phyloP scores from a whole-genome alignment of 1,140 invertebrate genomes.

The Dendroctonus valens region DNA sequence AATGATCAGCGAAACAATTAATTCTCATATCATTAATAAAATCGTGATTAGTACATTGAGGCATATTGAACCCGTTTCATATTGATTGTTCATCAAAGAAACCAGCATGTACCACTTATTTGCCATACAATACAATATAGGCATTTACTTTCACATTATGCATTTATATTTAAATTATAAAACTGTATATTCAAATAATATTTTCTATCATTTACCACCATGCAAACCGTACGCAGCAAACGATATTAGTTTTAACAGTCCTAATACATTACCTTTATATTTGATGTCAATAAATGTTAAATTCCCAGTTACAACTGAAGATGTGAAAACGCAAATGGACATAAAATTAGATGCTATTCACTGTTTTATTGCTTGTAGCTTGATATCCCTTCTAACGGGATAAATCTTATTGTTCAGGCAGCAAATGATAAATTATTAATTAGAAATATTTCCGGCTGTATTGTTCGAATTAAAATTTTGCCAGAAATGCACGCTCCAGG shows the following conservation, averaged over 20 bases:
- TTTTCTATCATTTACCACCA: too few species aligned
- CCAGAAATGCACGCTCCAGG: not conserved
- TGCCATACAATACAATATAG: too few species aligned
- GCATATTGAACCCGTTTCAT: too few species aligned
- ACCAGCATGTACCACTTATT: too few species aligned
- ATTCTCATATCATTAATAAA: too few species aligned
- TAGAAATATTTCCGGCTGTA: not conserved
- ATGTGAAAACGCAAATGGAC: not conserved
- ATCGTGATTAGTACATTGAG: too few species aligned
- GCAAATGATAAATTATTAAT: conserved; percentile 1
- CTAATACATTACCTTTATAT: conserved; percentile 9
- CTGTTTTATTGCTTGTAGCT: not conserved
- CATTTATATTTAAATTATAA: too few species aligned
- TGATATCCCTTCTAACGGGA: not conserved
- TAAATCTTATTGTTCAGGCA: not conserved
- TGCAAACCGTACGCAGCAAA: too few species aligned
- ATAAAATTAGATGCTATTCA: not conserved
- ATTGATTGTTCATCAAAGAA: too few species aligned
- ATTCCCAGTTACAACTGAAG: conserved; percentile 4
- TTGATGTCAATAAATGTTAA: conserved; percentile 7
- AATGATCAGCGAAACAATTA: too few species aligned
- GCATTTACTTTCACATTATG: too few species aligned
- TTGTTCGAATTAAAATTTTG: not conserved
- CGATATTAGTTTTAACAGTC: conserved; percentile 3
- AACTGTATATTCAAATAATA: too few species aligned